Conservation (phyloP, 2,113 vertebrate genomes). For the Nesospiza acunhae region DNA sequence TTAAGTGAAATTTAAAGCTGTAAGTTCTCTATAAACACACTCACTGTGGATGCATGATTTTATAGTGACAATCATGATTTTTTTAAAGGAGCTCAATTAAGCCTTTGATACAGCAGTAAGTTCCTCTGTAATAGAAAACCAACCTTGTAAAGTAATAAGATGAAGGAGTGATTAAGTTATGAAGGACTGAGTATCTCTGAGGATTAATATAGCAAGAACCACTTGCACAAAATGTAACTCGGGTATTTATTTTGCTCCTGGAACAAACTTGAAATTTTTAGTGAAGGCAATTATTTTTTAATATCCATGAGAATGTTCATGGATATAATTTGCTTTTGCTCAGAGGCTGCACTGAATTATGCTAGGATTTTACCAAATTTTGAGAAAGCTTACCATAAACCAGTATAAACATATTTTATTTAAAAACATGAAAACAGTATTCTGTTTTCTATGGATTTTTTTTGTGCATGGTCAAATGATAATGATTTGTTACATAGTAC, state of each 20-base stretch:
- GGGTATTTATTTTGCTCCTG: slow-evolving; percentile 64
- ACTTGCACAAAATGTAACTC: slow-evolving; percentile 26
- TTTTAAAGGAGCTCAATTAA: slow-evolving; percentile 76
- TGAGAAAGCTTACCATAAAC: background rate
- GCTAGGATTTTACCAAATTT: background rate
- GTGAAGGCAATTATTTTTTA: slow-evolving; percentile 21
- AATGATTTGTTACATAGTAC: background rate
- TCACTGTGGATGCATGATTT: slow-evolving; percentile 72
- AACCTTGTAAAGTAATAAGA: slow-evolving; percentile 52
- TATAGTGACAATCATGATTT: slow-evolving; percentile 71
- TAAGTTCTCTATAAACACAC: slow-evolving; percentile 71
- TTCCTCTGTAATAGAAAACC: slow-evolving; percentile 54
- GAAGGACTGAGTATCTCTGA: slow-evolving; percentile 30
- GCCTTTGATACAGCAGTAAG: slow-evolving; percentile 69
- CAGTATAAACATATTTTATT: background rate
- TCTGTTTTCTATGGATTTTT: background rate
- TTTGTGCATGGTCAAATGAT: background rate
- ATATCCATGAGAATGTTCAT: slow-evolving; percentile 2
- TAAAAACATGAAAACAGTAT: background rate
- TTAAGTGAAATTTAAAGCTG: slow-evolving; percentile 77
- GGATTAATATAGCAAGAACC: slow-evolving; percentile 27
- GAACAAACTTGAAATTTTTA: slow-evolving; percentile 24
- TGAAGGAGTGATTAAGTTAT: slow-evolving; percentile 46
- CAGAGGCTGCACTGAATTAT: background rate
- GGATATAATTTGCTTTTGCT: background rate